Base-by-base conservation (phyloP, 1,140 invertebrate species). In the Cheumatopsyche charites region DNA sequence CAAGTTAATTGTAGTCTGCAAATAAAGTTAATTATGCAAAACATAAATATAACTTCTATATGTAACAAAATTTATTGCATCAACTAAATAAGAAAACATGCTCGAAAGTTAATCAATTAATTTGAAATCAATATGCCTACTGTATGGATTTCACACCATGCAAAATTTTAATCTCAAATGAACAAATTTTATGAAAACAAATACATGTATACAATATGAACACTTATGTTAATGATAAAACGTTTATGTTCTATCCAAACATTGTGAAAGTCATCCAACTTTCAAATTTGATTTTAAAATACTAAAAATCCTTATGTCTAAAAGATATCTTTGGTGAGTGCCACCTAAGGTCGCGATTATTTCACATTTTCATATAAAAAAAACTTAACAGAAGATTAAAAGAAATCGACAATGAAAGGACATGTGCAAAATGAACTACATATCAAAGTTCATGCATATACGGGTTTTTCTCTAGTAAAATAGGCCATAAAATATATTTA, bases 241-340 rank as follows among this genome's bases (percentile, higher is more conserved):
- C 19, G 17, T 25, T 61, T 26, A 62, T 62, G 3, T n/a, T 62
- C 15, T 1, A 26, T 25, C 26, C 9, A 25, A 21, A 25, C 58
- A 26, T 21, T 12, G 26, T 1, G 23, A n/a, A 62, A 21, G 25
- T 21, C 5, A 43, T 36, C 29, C 3, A 36, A 6, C 23, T 26
- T 62, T 58, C 21, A 13, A 12, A 58, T 58, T 4, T 23, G 11
- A 19, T 11, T 21, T 58, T 58, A 17, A 3, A 58, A 21, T 17
- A 58, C 11, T 42, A 42, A 42, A 63, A 66, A 65, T 65, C 25
- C 49, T 73, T 66, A 66, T 63, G 17, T 19, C 62, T 73, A 36
- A 4, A 4, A 62, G 47, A 65, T 66, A 70, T 73, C 72, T 73
- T 73, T 73, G 72, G 72, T 73, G 67, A 58, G 49, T 58, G 47